Conservation (phyloP, 2,888 invertebrate genomes). For the Anthrax anthrax region DNA sequence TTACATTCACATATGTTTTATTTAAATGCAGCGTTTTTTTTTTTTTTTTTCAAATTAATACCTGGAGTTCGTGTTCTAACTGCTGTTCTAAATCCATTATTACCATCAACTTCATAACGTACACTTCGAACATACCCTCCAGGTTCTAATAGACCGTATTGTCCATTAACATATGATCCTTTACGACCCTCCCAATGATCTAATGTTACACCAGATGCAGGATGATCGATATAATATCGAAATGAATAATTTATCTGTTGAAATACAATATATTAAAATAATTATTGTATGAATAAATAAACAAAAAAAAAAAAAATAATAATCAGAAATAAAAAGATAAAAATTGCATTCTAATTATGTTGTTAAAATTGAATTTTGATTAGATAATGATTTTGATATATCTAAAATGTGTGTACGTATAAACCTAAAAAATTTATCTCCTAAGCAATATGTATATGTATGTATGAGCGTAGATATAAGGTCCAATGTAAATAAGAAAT, state of each 20-base stretch:
- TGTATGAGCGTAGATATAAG: too few species aligned
- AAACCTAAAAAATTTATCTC: too few species aligned
- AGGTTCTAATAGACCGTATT: slow-evolving; percentile 26
- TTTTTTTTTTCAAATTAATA: background rate
- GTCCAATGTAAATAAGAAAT: too few species aligned
- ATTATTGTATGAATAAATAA: background rate
- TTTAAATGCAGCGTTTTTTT: too few species aligned
- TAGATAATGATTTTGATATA: too few species aligned
- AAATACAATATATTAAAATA: background rate
- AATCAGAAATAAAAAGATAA: background rate
- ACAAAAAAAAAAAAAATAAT: background rate
- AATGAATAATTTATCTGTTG: slow-evolving; percentile 23
- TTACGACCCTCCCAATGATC: slow-evolving; percentile 26
- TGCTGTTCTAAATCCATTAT: slow-evolving; percentile 22
- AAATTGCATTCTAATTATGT: too few species aligned
- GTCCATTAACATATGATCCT: slow-evolving; percentile 22
- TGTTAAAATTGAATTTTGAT: too few species aligned
- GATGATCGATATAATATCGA: slow-evolving; percentile 25
- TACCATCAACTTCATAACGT: slow-evolving; percentile 24
- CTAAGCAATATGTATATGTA: too few species aligned
- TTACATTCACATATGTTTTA: too few species aligned
- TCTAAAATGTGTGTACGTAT: too few species aligned
- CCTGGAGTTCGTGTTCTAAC: slow-evolving; percentile 24
- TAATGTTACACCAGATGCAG: slow-evolving; percentile 21
- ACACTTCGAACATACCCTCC: slow-evolving; percentile 26